Base-by-base conservation (phyloP, 2,888 invertebrate genomes). In the Tenodera sinensis region DNA sequence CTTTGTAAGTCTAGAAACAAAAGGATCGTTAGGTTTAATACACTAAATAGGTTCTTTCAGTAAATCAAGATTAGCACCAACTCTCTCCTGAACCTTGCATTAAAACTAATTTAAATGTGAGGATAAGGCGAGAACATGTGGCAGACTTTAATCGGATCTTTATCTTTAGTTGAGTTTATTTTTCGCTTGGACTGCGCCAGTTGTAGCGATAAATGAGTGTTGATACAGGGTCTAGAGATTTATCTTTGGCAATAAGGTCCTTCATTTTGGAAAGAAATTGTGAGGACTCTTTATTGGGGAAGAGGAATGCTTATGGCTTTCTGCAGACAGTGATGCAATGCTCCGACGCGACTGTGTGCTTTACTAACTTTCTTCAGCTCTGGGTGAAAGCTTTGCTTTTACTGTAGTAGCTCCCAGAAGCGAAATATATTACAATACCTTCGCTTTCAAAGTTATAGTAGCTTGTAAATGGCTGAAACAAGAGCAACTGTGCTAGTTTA, bases 71-170 rank as follows among this genome's bases (percentile, higher is more conserved):
- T 71, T 71, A 71, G 54, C 20, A 20, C 54, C 25, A 71, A 71
- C 20, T 25, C 54, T 71, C 25, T 71, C 54, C 54, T 25, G 54
- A 25, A 8, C 20, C 54, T 84, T 3, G 27, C 25, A 84, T 84
- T 84, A 88, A 88, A 88, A 84, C 84, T 88, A 83, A 88, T 88
- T 88, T 88, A 83, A 84, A 84, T 84, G 84, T 54, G 83, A 47
- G 71, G 30, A 83, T 71, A 71, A 71, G 54, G 54, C 54, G 54
- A 71, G 54, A 20, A 71, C 54, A 71, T 71, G 54, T 27, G 47
- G 86, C 27, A 20, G 47, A 8, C n/a, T 86, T 27, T 86, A 71
- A 71, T 71, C 54, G 54, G 54, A 71, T 71, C 54, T 71, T 71
- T 71, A 71, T 71, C 54, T 71, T 71, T 71, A 71, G 54, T 71